These are phyloP conservation scores for Xestia ashworthii DNA, from an alignment of 2,888 invertebrate genomes.

Conservation along the genomic window DNA sequence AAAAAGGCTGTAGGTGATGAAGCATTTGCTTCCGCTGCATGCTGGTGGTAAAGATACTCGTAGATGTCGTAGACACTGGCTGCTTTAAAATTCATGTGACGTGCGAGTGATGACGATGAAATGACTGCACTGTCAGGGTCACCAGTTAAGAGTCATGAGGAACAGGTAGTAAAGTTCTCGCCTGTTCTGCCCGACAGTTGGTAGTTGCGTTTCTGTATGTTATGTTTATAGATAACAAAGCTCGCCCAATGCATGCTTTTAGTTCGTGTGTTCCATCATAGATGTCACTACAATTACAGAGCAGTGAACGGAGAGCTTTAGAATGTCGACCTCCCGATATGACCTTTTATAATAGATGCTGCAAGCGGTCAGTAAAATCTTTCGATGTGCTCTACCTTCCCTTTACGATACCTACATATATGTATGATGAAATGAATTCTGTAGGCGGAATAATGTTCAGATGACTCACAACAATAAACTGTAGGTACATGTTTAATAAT, in stretches of 20 bases:
- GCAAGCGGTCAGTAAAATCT: not conserved
- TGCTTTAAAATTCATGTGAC: not conserved
- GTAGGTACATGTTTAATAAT: constrained; percentile 13
- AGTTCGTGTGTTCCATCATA: not conserved
- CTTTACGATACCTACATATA: not conserved
- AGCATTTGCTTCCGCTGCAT: not conserved
- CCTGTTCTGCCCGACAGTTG: not conserved
- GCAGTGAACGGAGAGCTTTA: not conserved
- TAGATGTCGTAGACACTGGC: not conserved
- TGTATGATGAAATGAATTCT: not conserved
- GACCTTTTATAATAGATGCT: constrained; percentile 28
- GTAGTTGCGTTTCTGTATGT: not conserved
- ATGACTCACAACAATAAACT: constrained; percentile 15
- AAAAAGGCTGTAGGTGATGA: not conserved
- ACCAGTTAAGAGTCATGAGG: not conserved
- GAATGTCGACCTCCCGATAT: not conserved
- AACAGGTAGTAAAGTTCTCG: not conserved
- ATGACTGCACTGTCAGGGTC: not conserved
- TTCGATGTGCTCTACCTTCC: not conserved
- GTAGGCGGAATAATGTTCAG: not conserved
- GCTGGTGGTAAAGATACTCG: no score
- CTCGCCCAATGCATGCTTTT: not conserved
- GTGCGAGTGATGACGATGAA: not conserved
- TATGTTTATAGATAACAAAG: not conserved
- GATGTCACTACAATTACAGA: not conserved